phyloP scores from a whole-genome alignment of 2,888 invertebrate genomes.

The Philhelius pedissequus region DNA sequence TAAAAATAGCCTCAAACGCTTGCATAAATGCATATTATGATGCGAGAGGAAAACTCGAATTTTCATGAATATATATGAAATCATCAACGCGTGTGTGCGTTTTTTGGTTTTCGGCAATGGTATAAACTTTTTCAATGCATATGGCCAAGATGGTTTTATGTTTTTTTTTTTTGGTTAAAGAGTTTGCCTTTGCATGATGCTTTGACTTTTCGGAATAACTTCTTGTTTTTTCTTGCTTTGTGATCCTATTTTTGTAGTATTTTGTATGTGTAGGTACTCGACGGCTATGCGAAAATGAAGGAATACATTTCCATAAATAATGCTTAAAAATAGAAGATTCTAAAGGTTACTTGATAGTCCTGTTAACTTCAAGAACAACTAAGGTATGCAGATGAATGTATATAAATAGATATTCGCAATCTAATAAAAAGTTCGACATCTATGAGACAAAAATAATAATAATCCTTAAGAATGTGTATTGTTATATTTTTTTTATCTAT shows the following conservation, averaged over 20 bases:
- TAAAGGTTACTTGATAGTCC: not conserved
- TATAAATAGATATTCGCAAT: too few relatives aligned
- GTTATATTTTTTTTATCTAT: too few relatives aligned
- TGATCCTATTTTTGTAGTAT: not conserved
- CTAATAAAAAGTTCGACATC: too few relatives aligned
- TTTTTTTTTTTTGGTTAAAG: conserved; percentile 4
- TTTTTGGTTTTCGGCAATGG: conserved; percentile 4
- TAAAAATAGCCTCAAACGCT: conserved; percentile 37
- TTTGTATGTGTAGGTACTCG: not conserved
- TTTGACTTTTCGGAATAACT: conserved; percentile 45
- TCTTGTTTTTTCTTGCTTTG: not conserved
- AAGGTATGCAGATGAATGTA: too few relatives aligned
- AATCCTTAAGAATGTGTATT: too few relatives aligned
- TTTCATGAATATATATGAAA: conserved; percentile 66
- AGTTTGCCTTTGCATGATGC: conserved; percentile 31
- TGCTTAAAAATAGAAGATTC: not conserved
- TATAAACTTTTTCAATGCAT: conserved; percentile 60
- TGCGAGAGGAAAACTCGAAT: conserved; percentile 38
- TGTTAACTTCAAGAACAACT: too few relatives aligned
- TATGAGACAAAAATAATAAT: too few relatives aligned
- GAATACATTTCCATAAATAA: not conserved
- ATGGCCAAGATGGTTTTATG: conserved; percentile 48
- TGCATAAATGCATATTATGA: conserved; percentile 57
- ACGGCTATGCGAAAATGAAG: not conserved
- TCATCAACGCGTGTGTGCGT: conserved; percentile 41